Evolutionary conservation across 2,797 vertebrate species (phyloP), one percentile per base, ranked within the genome.

Genomic region (Crenichthys baileyi): DNA sequence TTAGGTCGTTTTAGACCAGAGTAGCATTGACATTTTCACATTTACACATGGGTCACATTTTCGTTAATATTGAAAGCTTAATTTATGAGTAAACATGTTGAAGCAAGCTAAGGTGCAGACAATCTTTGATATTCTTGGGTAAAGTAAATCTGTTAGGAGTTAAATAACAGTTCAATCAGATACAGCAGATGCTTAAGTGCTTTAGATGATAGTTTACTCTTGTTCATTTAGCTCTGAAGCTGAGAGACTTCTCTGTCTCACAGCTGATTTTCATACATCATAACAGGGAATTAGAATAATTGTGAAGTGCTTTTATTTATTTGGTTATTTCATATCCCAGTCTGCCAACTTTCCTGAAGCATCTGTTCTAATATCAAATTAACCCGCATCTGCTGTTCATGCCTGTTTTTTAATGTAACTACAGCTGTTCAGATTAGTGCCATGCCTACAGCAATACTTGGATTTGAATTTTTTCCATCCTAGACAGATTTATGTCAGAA

Each of bases 311-410:
- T 53, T 31, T 31, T 72, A 72, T 72, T 73, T 73, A 58, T 60
- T 58, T 73, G n/a, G 56, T 46, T 74, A 48, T 29, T 48, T 75
- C 7, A 61, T 12, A 13, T 22, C 44, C 46, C 58, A 50, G 39
- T 50, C 56, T 74, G 56, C 26, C 56, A 74, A 26, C 4, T 20
- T 75, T 9, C 22, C 29, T n/a, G 15, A 46, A 75, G 73, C 73
- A 75, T 41, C 41, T 75, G 73, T 61, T 61, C 44, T 29, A 20
- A 31, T 60, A 22, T 31, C 58, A 63, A 50, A 75, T 75, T 75
- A 63, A 50, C 39, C 56, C 56, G 1, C 39, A 41, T 1, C 55
- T 26, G 39, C 72, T 73, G 72, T 58, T 58, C 22, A 11, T 41
- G 72, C 24, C 24, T 73, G 51, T 73, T 73, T 44, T 20, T 24